Percentiles rank a stretch among this genome's conserved stretches.
Evolutionary conservation across 2,797 vertebrate genomes (phyloP).

Genomic region (Onychomys arenicola): DNA sequence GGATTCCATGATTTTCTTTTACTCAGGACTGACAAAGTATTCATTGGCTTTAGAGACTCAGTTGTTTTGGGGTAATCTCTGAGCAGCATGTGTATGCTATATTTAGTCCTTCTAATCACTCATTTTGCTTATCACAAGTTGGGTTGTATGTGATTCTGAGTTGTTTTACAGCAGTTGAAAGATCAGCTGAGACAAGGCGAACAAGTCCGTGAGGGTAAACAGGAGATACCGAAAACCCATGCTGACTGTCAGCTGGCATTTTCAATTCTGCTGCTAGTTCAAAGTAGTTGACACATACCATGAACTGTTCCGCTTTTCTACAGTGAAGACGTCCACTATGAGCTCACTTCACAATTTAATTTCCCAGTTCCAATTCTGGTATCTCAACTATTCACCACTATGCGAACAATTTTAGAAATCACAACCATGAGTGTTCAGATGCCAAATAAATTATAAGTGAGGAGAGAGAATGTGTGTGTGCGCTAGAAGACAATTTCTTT

Average conservation of each 20-base stretch:
- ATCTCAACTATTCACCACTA: not conserved
- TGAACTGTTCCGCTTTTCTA: not conserved
- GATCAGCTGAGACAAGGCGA: not conserved
- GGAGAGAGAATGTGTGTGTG: not conserved
- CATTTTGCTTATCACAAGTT: conserved; percentile 34
- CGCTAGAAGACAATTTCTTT: not conserved
- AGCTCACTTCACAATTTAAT: not conserved
- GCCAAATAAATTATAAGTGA: not conserved
- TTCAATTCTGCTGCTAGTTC: not conserved
- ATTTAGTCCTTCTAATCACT: conserved; percentile 4
- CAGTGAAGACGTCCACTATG: not conserved
- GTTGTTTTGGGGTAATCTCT: conserved; percentile 12
- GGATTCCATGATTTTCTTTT: not conserved
- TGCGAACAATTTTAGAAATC: conserved; percentile 29
- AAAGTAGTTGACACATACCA: not conserved
- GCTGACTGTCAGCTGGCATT: not conserved
- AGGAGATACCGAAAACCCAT: not conserved
- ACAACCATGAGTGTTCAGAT: not conserved
- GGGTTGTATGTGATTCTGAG: conserved; percentile 38
- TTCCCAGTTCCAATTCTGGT: not conserved
- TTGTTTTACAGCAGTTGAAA: not conserved
- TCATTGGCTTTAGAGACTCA: conserved; percentile 6
- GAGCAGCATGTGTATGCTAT: not conserved
- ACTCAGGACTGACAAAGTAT: conserved; percentile 2
- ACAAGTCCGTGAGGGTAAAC: not conserved